These are phyloP conservation scores for Sarcoramphus papa DNA, from an alignment of 2,797 vertebrate species.

Conservation along the genomic window DNA sequence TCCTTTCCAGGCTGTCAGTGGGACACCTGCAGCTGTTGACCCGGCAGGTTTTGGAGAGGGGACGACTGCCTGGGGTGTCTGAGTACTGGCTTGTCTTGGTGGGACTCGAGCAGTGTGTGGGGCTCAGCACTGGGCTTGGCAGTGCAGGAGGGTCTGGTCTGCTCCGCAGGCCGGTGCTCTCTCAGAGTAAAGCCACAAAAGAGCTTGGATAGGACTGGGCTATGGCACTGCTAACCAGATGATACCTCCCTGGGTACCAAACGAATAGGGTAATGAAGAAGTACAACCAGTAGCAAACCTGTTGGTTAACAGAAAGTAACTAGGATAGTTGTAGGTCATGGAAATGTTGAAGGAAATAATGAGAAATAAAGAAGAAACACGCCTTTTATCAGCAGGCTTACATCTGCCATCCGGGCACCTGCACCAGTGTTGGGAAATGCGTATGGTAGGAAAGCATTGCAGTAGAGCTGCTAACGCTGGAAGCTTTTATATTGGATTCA, in stretches of 20 bases:
- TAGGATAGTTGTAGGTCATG: not conserved
- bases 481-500: not conserved
- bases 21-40: not conserved
- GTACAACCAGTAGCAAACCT: not conserved
- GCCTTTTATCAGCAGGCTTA: not conserved
- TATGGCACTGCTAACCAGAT: not conserved
- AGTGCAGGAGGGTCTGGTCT: not conserved
- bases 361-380: not conserved
- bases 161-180: rapidly evolving
- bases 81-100: not conserved
- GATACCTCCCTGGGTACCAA: not conserved
- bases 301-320: not conserved
- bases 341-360: not conserved
- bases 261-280: not conserved
- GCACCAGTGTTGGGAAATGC: not conserved
- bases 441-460: not conserved
- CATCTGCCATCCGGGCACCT: not conserved
- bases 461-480: not conserved
- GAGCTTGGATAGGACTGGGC: not conserved
- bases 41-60: not conserved
- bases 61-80: rapidly evolving
- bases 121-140: not conserved
- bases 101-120: rapidly evolving
- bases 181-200: not conserved
- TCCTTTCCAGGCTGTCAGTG: not conserved